Evolutionary conservation across 2,888 invertebrate species (phyloP), one percentile per base, ranked within the genome.

Genomic region (Oscheius sp.): DNA sequence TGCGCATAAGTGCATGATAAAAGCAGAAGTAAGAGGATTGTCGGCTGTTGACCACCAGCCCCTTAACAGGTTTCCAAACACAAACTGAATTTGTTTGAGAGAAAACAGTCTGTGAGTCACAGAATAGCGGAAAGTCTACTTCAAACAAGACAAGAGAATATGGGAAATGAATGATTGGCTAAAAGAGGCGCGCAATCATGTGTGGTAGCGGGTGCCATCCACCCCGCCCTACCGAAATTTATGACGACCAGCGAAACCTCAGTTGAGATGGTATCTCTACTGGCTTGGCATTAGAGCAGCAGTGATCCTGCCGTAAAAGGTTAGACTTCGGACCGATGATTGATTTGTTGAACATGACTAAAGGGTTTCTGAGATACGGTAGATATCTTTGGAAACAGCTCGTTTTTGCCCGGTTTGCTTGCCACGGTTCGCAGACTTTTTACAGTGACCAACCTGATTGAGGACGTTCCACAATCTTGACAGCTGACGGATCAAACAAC

Each of bases 401-500:
- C 53, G 53, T 53, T 42, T 42, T 42, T 42, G 7, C 42, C 42
- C 42, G 42, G 42, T 42, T 42, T 4, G 11, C 10, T 29, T 11
- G n/a, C 63, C 63, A 63, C 63, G 48, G 48, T 47, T 63, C 50
- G 48, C 53, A 68, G 29, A 13, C 21, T 10, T 29, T 50, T 70
- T 33, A 21, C 7, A 9, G 11, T 9, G 29, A 35, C 57, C 35
- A 21, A 74, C 74, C 53, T 59, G 68, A 63, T 59, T 70, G 50
- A 33, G 75, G 75, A 51, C 55, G 42, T 5, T 70, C 70, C 58
- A 70, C 75, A 37, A 62, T 75, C 21, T 79, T 74, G 48, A 87
- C 81, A 48, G 79, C 76, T 11, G 70, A 75, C 21, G 90, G 84
- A 9, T 90, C 90, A 82, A 91, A 91, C 83, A 87, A 89, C 60